Base-by-base conservation (phyloP, 2,113 vertebrate genomes). In the Python bivittatus region DNA sequence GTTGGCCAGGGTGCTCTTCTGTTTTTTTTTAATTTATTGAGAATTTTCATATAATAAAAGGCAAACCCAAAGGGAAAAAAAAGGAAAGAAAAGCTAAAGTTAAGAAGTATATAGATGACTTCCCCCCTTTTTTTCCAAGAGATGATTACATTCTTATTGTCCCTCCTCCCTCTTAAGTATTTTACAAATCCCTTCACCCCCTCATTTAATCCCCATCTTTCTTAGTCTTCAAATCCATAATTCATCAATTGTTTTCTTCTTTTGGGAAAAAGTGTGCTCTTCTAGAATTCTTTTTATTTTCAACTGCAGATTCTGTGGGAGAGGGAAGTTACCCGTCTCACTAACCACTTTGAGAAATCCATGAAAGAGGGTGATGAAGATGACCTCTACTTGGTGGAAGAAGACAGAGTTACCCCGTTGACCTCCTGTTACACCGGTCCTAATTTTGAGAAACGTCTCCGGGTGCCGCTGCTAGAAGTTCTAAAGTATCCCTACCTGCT, bases 401-500 rank as follows among this genome's bases (percentile, higher is more conserved):
- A 96, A 48, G 96, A 97, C 2, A 97, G 97, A 12, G 97, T 98
- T 88, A 96, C 96, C 0, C 97, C 94, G 0, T 95, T 97, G 0
- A 79, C 33, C 2, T 95, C 95, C n/a, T 97, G 96, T 38, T 96
- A 95, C 0, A 95, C 97, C 5, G 97, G 97, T 23, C 96, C 97
- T 0, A 97, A 98, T 48, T 98, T 98, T 95, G 98, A 98, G 91
- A 98, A 98, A 68, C 94, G 96, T 64, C 92, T 99, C 20, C 96
- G 97, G 6, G 97, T 98, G 58, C 98, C 98, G 0, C 95, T 99
- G 87, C 92, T 98, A n/a, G 98, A 99, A 95, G 97, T 98, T 17
- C 96, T 99, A 93, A 98, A 98, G 92, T 98, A 98, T 0, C 98
- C 98, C 0, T 98, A 99, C 3, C 91, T 99, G 86, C 96, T 99